Percentiles rank a stretch among this genome's conserved stretches.
These are phyloP conservation scores for Delphinus delphis DNA, from an alignment of 2,113 vertebrate species.

Conservation along the genomic window DNA sequence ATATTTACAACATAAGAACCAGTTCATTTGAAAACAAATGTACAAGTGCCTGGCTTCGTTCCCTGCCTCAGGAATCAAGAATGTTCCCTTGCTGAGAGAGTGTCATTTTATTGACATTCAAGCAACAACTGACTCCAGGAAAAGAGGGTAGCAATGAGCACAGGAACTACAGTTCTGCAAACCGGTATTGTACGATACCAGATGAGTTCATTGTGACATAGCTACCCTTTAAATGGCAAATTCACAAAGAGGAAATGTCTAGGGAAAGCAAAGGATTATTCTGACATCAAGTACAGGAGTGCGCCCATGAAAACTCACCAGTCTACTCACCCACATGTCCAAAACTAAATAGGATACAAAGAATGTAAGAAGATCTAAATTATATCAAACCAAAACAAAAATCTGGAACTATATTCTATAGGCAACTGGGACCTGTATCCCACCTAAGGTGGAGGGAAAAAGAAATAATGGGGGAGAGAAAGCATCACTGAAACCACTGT, in stretches of 20 bases:
- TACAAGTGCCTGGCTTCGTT: slow-evolving; percentile 39
- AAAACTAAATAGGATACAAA: neutral
- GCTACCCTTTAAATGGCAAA: neutral
- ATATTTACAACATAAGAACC: slow-evolving; percentile 68
- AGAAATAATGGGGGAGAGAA: neutral
- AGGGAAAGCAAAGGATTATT: neutral
- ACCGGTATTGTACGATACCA: accelerated
- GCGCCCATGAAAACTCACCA: neutral
- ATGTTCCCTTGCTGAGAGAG: slow-evolving; percentile 66
- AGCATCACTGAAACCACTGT: neutral
- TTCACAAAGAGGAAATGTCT: neutral
- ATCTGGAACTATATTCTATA: neutral
- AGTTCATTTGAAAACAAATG: slow-evolving; percentile 55
- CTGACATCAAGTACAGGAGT: neutral
- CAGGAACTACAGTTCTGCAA: neutral
- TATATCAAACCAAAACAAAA: neutral
- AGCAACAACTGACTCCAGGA: slow-evolving; percentile 6
- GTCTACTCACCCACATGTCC: neutral
- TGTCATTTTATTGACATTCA: slow-evolving; percentile 56
- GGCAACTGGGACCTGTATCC: neutral
- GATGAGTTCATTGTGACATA: neutral
- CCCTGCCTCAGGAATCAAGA: slow-evolving; percentile 57
- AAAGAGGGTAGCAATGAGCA: neutral
- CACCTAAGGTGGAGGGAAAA: neutral
- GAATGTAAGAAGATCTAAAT: slow-evolving; percentile 13